phyloP scores from a whole-genome alignment of 2,888 invertebrate species.

The Nysson spinosus region DNA sequence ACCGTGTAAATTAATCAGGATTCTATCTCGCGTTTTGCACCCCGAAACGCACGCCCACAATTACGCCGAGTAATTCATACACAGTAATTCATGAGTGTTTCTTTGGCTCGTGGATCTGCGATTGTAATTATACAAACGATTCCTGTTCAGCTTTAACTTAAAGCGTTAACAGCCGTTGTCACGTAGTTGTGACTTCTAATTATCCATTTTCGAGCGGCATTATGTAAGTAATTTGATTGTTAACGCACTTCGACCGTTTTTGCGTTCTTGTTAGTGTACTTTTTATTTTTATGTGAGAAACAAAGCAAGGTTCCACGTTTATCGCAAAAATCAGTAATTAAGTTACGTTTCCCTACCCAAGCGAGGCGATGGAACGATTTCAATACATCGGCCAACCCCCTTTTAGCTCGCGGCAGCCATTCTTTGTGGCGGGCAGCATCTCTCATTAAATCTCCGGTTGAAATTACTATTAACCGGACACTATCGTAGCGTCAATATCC shows the following conservation, averaged over 20 bases:
- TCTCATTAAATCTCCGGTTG: constrained; percentile 66
- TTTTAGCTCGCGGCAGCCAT: constrained; percentile 46
- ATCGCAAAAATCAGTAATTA: constrained; percentile 67
- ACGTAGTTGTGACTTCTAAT: no score
- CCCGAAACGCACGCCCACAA: background rate
- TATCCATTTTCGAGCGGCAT: no score
- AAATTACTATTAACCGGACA: constrained; percentile 54
- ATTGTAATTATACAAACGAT: no score
- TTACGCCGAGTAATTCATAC: background rate
- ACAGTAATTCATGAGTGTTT: no score
- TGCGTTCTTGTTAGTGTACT: no score
- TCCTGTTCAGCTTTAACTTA: no score
- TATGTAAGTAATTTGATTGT: no score
- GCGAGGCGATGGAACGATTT: constrained; percentile 40
- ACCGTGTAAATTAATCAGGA: constrained; percentile 16
- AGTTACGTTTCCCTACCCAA: constrained; percentile 47
- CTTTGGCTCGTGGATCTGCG: no score
- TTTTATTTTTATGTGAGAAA: background rate
- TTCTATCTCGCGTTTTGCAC: constrained; percentile 1
- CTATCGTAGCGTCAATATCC: constrained; percentile 41
- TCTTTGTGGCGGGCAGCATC: constrained; percentile 50
- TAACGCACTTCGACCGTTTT: no score
- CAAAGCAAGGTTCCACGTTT: constrained; percentile 25
- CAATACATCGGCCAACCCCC: constrained; percentile 30
- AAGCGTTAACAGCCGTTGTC: no score